These are phyloP conservation scores for Clistopyga incitator DNA, from an alignment of 2,888 invertebrate species.

Conservation along the genomic window DNA sequence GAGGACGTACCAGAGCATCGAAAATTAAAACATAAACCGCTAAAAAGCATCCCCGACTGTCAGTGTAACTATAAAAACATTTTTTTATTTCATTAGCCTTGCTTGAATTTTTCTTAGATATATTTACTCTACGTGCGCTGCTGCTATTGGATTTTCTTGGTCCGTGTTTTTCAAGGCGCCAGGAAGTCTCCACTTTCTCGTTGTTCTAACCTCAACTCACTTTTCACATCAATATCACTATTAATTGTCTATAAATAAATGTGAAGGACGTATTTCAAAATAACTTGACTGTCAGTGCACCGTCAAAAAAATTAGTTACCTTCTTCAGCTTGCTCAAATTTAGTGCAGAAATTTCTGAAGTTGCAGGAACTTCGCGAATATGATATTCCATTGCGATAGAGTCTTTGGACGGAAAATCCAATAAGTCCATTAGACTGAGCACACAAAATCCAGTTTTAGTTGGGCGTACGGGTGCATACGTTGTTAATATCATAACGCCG, in stretches of 20 bases:
- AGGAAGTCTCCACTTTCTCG: no score
- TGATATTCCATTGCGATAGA: not conserved
- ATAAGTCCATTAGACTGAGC: slow-evolving; percentile 29
- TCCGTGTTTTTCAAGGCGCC: no score
- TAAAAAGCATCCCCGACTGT: not conserved
- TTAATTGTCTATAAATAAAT: no score
- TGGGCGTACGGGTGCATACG: not conserved
- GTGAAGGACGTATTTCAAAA: not conserved
- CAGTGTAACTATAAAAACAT: not conserved
- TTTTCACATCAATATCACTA: no score
- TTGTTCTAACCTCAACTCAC: no score
- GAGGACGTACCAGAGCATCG: no score
- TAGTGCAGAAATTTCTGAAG: no score
- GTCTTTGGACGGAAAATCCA: slow-evolving; percentile 21
- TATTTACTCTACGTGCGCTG: no score
- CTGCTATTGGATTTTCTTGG: no score
- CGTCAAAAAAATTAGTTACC: not conserved
- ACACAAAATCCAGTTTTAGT: slow-evolving; percentile 2
- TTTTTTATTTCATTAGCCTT: not conserved
- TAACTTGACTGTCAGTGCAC: not conserved
- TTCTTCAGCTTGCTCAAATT: not conserved
- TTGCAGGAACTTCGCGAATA: not conserved
- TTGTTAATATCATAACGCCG: not conserved
- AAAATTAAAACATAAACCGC: not conserved
- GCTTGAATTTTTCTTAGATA: not conserved